Evolutionary conservation across 2,888 invertebrate species (phyloP), one percentile per base, ranked within the genome.

Genomic region (Abrostola triplasia): DNA sequence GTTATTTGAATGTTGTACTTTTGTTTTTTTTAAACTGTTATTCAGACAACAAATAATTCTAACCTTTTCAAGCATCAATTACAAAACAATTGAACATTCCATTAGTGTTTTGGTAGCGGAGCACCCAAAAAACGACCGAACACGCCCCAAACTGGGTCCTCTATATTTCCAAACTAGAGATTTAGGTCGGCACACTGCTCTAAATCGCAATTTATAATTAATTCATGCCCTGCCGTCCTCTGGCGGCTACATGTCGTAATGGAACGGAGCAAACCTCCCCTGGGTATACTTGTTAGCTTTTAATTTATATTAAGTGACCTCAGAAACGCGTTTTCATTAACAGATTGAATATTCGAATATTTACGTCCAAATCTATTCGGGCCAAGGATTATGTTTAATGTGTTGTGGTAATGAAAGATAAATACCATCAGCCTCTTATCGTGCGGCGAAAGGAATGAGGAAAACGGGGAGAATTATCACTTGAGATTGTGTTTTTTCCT

Each of bases 241-340:
- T 12, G 60, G 55, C 13, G 68, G 72, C 73, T 77, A 80, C 77
- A 66, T 59, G 62, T 65, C 55, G 63, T 79, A 75, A 79, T 76
- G 79, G 84, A 82, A 84, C 80, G 77, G 82, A 75, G 84, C 86
- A 86, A 84, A 82, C 79, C 72, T 70, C 68, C 73, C 73, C 55
- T 52, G 67, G 73, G 70, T 75, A 71, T 66, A 73, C 69, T 74
- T 84, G 85, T 84, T 84, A 77, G 77, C 84, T 81, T 86, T 86
- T 84, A 84, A 86, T 88, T 86, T 87, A 84, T 82, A 81, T 76
- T 76, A 74, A 76, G 78, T 76, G 76, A 79, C 79, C 78, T 63
- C 36, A 51, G 37, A 67, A 79, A 79, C 69, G 63, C 75, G 70
- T 71, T 76, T 76, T 66, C 70, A 67, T 67, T 67, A 59, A 44